Evolutionary conservation across 2,888 invertebrate species (phyloP).

Genomic region (Graphium colonna): DNA sequence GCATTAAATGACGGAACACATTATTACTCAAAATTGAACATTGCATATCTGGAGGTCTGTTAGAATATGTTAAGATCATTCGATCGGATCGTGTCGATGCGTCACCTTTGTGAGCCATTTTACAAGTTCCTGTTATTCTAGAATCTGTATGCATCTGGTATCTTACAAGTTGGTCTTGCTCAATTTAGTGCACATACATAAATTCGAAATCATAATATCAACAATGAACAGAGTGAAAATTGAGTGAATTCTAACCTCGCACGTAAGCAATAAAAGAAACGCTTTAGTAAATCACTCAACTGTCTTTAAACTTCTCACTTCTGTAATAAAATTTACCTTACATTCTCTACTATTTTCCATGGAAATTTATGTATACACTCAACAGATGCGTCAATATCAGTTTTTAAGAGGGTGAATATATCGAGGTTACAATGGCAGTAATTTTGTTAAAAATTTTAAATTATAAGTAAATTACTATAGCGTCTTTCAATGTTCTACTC

Average conservation of each 20-base stretch:
- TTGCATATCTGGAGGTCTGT: constrained; percentile 31
- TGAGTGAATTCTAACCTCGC: constrained; percentile 56
- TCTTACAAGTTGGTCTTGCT: constrained; percentile 9
- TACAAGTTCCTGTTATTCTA: constrained; percentile 57
- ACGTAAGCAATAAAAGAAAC: constrained; percentile 27
- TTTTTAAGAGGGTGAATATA: background rate
- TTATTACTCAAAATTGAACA: constrained; percentile 20
- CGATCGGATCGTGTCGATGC: constrained; percentile 77
- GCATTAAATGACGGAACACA: constrained; percentile 32
- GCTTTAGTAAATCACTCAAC: constrained; percentile 21
- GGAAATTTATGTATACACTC: background rate
- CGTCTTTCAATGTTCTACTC: too few species aligned
- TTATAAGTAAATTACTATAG: background rate
- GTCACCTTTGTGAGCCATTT: constrained; percentile 79
- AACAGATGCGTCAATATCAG: background rate
- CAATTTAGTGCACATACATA: background rate
- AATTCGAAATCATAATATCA: constrained; percentile 6
- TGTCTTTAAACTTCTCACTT: background rate
- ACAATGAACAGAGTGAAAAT: constrained; percentile 24
- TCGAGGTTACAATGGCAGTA: constrained; percentile 12
- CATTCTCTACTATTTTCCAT: background rate
- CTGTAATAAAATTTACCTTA: background rate
- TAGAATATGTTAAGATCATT: constrained; percentile 58
- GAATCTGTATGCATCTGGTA: constrained; percentile 31
- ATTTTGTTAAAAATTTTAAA: background rate